phyloP scores from a whole-genome alignment of 2,888 invertebrate genomes.

The Zele albiditarsus region DNA sequence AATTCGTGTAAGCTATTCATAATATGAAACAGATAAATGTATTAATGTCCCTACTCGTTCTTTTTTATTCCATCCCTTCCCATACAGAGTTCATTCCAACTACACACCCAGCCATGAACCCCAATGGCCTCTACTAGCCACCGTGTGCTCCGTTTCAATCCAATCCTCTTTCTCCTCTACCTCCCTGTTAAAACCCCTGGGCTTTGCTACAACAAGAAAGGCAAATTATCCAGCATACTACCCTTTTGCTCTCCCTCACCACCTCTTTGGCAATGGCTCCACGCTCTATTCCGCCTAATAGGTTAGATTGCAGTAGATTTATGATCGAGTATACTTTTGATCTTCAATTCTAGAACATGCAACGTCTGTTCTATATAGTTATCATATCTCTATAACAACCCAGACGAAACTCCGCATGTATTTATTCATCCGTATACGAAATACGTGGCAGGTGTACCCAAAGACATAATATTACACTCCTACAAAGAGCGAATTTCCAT shows the following conservation, averaged over 20 bases:
- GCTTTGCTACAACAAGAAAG: slow-evolving; percentile 53
- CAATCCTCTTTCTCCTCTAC: slow-evolving; percentile 25
- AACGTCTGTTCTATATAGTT: background rate
- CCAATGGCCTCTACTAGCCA: slow-evolving; percentile 56
- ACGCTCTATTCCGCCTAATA: slow-evolving; percentile 55
- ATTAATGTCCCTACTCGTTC: background rate
- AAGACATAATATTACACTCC: too few relatives aligned
- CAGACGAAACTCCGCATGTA: background rate
- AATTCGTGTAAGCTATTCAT: background rate
- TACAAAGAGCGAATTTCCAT: too few relatives aligned
- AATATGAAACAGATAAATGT: background rate
- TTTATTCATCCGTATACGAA: background rate
- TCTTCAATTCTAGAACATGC: background rate
- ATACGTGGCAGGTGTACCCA: background rate
- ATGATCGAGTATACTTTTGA: slow-evolving; percentile 47
- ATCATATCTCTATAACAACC: background rate
- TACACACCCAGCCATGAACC: slow-evolving; percentile 44
- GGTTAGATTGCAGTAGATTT: slow-evolving; percentile 61
- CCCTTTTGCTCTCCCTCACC: slow-evolving; percentile 20
- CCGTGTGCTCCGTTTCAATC: slow-evolving; percentile 38
- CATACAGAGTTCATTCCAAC: background rate
- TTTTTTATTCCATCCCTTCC: background rate
- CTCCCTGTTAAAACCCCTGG: slow-evolving; percentile 37
- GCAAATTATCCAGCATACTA: slow-evolving; percentile 57
- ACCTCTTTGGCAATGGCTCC: background rate